Base-by-base conservation (phyloP, 1,140 invertebrate genomes). In the Ceratina calcarata region DNA sequence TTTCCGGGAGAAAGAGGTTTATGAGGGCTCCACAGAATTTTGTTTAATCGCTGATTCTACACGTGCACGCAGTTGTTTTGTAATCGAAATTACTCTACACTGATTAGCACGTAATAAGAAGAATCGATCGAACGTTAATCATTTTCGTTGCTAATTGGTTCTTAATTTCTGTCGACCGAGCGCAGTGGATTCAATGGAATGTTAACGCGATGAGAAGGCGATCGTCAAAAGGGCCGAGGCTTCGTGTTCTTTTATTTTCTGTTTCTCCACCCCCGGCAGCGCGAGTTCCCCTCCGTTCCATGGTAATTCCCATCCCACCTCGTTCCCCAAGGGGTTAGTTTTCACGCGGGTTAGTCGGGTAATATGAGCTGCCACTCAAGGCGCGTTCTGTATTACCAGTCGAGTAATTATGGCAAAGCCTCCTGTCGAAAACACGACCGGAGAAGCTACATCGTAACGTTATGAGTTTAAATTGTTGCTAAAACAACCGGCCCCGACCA, bases 361-460 rank as follows among this genome's bases (percentile, higher is more conserved):
- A 92, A 92, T 92, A 91, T 91, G 90, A 92, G 89, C 91, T 92
- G 91, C 90, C 91, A 91, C 90, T 92, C 91, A 92, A 91, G 86
- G 84, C 86, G 86, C 86, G 86, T 88, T 87, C 90, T 88, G 87
- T 89, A 91, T 90, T 91, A 91, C 88, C 88, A 88, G 83, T 85
- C 87, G 85, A 92, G 90, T 91, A 91, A 92, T 92, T 91, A 91
- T 89, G 88, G 82, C 87, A 81, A 88, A 85, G 68, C 75, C 81
- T 83, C 67, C 75, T 78, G 76, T 80, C 74, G 73, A 61, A 61
- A 78, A 65, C 85, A 75, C 70, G 6, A 37, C 32, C 32, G 78
- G 75, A 62, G 78, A 61, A 85, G 68, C 49, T 84, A 86, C 86
- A 82, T 86, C 82, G 84, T 86, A 82, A 82, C 81, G 82, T 88